Base-by-base conservation (phyloP, 2,888 invertebrate species). In the Cheilosia pagana region DNA sequence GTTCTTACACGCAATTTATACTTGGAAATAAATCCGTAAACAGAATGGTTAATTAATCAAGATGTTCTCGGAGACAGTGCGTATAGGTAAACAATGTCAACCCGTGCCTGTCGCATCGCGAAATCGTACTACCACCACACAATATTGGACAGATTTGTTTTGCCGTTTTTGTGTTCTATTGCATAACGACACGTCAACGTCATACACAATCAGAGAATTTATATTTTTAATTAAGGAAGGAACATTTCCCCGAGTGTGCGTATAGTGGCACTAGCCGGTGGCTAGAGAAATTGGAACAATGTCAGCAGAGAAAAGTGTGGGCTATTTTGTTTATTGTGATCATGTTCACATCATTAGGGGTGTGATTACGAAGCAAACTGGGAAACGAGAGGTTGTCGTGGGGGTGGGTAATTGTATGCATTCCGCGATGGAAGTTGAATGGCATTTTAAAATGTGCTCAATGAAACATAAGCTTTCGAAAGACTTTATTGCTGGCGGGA, bases 281-380 rank as follows among this genome's bases (percentile, higher is more conserved):
- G 71, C 57, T 28, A 55, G 55, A 45, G 21, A 48, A 62, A 74
- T 60, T 45, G 19, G 52, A 74, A 55, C 67, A 74, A 81, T 68
- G 67, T 81, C 62, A 74, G 48, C 21, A 45, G 3, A 31, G 48
- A n/a, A 78, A 45, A 43, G 8, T 25, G 41, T 53, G 23, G 14
- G 10, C 3, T 23, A 23, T 23, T 23, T 12, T 50, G 10, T 23
- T 45, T 10, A 45, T 19, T 19, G 12, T 25, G 23, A 3, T 50
- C 14, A 21, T 60, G 28, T 12, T 45, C 41, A 19, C 16, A 28
- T 12, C 60, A 60, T 16, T 2, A 35, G 31, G 59, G 12, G 10
- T 14, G 7, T 43, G 10, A 14, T 50, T 23, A 21, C 14, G 12
- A 5, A 12, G 23, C 14, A 50, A 21, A 14, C 50, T 19, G 19